Percentiles rank a stretch among this genome's conserved stretches.
Conservation (phyloP, 2,797 vertebrate species). For the Clarias platycephalus region DNA sequence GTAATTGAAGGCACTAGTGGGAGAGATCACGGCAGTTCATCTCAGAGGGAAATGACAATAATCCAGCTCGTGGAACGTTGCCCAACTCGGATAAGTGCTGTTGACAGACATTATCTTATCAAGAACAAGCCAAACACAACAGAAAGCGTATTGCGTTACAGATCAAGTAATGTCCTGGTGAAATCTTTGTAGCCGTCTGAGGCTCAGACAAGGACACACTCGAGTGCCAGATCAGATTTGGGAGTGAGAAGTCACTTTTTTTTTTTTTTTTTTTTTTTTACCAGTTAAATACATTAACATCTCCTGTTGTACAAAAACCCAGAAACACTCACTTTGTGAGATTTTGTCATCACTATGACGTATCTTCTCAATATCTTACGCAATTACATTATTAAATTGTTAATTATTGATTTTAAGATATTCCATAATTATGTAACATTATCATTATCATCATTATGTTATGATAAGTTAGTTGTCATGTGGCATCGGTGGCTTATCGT, state of each 20-base stretch:
- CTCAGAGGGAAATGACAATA: slow-evolving; percentile 19
- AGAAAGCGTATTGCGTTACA: neutral
- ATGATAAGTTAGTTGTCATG: neutral
- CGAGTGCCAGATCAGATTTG: neutral
- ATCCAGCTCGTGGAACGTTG: slow-evolving; percentile 20
- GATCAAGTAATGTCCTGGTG: neutral
- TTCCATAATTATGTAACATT: too few relatives aligned
- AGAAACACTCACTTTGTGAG: too few relatives aligned
- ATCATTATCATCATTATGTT: neutral
- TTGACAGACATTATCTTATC: slow-evolving; percentile 7
- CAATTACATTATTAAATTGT: too few relatives aligned
- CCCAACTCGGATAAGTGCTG: neutral
- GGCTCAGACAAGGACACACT: neutral
- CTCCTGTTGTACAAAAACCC: neutral
- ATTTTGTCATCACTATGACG: neutral
- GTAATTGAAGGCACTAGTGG: slow-evolving; percentile 24
- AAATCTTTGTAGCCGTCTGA: neutral
- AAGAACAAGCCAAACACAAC: slow-evolving; percentile 2
- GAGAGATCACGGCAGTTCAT: neutral
- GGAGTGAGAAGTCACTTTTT: neutral
- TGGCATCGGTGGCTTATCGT: too few relatives aligned
- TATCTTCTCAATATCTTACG: neutral
- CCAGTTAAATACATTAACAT: neutral
- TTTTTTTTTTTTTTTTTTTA: too few relatives aligned
- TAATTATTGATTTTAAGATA: neutral